Conservation (phyloP, 2,113 vertebrate genomes). For the Tachysurus fulvidraco region DNA sequence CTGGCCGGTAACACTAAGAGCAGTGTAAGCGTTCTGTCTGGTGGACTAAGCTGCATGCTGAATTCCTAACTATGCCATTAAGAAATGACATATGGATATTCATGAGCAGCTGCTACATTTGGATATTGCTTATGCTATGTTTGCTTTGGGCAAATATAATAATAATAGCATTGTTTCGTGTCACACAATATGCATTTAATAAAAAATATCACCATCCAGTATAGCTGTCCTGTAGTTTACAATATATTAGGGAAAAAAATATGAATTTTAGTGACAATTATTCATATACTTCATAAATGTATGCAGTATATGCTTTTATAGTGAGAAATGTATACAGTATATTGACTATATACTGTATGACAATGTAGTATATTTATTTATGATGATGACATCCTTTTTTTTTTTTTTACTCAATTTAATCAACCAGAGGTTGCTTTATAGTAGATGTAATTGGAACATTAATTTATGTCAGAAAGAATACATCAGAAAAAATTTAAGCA, state of each 20-base stretch:
- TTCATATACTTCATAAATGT: not conserved
- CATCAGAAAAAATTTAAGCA: not conserved
- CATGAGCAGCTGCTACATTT: slow-evolving; percentile 24
- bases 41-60: slow-evolving; percentile 3
- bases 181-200: not conserved
- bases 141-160: not conserved
- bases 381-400: too few relatives aligned
- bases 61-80: slow-evolving; percentile 15
- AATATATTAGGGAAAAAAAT: not conserved
- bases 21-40: not conserved
- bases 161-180: not conserved
- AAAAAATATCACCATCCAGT: not conserved
- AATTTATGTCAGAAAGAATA: not conserved
- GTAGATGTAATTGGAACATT: not conserved
- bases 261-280: not conserved
- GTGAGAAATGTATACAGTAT: not conserved
- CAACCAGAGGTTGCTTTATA: not conserved
- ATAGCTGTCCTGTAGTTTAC: not conserved
- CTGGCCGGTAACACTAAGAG: slow-evolving; percentile 5
- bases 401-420: not conserved
- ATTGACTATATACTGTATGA: not conserved
- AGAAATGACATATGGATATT: slow-evolving; percentile 30
- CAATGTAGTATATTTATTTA: not conserved
- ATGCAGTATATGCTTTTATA: not conserved
- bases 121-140: slow-evolving; percentile 1